Evolutionary conservation across 2,113 vertebrate genomes (phyloP).

Genomic region (Phainopepla nitens): DNA sequence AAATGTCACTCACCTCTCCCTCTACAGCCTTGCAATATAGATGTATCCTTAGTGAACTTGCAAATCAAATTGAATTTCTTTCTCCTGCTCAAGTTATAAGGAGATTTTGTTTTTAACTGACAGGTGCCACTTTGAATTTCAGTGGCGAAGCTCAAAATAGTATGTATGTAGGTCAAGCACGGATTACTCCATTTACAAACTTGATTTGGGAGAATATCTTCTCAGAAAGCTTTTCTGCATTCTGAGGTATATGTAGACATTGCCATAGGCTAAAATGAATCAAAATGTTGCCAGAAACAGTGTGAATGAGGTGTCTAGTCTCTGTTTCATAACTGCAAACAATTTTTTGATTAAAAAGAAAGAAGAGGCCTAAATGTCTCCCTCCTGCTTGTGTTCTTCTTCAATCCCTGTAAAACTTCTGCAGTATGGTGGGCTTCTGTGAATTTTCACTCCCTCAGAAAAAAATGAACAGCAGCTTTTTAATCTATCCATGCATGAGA

Average conservation of each 20-base stretch:
- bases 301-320: not conserved
- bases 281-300: not conserved
- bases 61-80: conserved; percentile 20
- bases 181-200: not conserved
- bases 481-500: not conserved
- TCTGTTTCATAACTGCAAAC: not conserved
- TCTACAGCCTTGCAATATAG: not conserved
- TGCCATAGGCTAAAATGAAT: not conserved
- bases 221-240: not conserved
- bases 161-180: conserved; percentile 40
- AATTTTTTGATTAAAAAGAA: conserved; percentile 13
- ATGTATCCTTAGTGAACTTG: not conserved
- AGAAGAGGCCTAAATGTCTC: not conserved
- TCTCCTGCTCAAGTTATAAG: not conserved
- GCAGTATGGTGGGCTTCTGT: not conserved
- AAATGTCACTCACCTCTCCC: not conserved
- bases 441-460: not conserved
- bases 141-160: not conserved
- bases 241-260: not conserved
- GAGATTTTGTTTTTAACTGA: conserved; percentile 39
- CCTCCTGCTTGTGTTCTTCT: not conserved
- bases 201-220: conserved; percentile 1
- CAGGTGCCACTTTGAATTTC: conserved; percentile 47
- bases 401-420: not conserved
- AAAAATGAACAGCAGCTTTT: not conserved